Conservation (phyloP, 2,888 invertebrate genomes). For the Cephus spinipes region DNA sequence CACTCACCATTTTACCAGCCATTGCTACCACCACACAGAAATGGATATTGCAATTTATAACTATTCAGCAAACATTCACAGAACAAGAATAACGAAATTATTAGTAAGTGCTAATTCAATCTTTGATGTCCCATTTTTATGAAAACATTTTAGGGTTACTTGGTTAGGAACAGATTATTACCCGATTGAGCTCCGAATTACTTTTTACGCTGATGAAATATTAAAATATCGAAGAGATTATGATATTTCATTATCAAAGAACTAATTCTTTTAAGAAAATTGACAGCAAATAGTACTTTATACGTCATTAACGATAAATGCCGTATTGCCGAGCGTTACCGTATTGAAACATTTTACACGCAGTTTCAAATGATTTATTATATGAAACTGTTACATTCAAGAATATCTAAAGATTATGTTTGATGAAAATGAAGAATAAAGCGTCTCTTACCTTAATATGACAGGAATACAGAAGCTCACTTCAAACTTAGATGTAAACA, state of each 20-base stretch:
- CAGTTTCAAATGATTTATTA: conserved; percentile 13
- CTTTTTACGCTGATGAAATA: neutral
- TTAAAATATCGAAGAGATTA: neutral
- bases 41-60: conserved; percentile 17
- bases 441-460: conserved; percentile 70
- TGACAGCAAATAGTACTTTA: conserved; percentile 21
- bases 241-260: neutral
- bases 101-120: neutral
- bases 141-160: conserved; percentile 21
- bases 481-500: conserved; percentile 83
- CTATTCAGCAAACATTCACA: neutral
- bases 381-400: conserved; percentile 1
- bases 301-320: conserved; percentile 37
- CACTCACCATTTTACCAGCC: conserved; percentile 51
- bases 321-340: conserved; percentile 18
- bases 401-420: conserved; percentile 2
- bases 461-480: conserved; percentile 75
- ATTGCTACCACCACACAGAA: conserved; percentile 53
- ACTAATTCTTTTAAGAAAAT: conserved; percentile 1
- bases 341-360: conserved; percentile 12
- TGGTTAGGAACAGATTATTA: conserved; percentile 37
- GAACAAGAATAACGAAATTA: neutral
- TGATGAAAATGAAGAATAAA: conserved; percentile 37
- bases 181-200: neutral
- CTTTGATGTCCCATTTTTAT: neutral